These are phyloP conservation scores for Meles meles DNA, from an alignment of 2,113 vertebrate genomes.

Conservation along the genomic window DNA sequence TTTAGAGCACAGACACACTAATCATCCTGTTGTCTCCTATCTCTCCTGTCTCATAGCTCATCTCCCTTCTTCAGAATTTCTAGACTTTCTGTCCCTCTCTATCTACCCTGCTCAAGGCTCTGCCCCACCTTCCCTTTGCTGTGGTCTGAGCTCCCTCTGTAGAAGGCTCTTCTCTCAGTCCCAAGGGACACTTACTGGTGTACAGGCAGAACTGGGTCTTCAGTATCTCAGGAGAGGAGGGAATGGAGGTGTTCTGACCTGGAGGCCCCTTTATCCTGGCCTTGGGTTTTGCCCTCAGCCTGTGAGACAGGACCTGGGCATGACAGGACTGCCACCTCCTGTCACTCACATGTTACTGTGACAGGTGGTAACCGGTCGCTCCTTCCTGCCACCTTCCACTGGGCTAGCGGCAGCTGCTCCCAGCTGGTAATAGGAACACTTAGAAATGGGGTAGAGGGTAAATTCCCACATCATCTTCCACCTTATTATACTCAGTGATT, in stretches of 20 bases:
- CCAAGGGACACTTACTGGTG: not conserved
- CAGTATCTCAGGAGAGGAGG: not conserved
- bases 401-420: too few relatives aligned
- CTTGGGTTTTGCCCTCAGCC: not conserved
- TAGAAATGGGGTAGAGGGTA: not conserved
- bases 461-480: not conserved
- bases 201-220: not conserved
- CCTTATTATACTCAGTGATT: not conserved
- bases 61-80: not conserved
- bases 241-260: not conserved
- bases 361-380: not conserved
- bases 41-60: not conserved
- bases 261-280: not conserved
- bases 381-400: not conserved
- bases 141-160: not conserved
- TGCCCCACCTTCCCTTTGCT: not conserved
- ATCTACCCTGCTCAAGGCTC: not conserved
- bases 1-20: not conserved
- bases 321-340: not conserved
- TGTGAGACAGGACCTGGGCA: constrained; percentile 22
- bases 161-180: not conserved
- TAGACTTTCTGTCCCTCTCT: not conserved
- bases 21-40: fast-evolving
- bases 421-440: not conserved
- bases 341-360: not conserved